Conservation (phyloP, 92 coral and sea anemone genomes). For the Palythoa heliodiscus region DNA sequence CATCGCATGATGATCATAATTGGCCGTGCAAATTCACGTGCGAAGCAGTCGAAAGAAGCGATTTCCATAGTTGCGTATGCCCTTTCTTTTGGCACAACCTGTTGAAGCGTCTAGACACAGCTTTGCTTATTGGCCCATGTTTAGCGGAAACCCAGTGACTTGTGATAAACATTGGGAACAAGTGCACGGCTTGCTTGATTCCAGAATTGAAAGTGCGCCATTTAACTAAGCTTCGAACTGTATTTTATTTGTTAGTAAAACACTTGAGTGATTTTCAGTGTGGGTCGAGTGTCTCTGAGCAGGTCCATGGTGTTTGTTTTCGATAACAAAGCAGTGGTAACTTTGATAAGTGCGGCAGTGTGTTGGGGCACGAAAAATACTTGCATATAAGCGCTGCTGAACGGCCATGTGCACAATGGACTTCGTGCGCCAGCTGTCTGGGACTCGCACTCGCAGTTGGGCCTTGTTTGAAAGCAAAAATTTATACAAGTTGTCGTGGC, state of each 20-base stretch:
- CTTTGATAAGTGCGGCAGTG: constrained; percentile 3
- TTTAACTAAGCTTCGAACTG: background rate
- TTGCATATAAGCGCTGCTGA: background rate
- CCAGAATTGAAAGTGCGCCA: background rate
- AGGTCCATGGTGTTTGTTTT: constrained; percentile 10
- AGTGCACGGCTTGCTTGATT: background rate
- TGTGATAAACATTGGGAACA: background rate
- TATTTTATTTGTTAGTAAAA: background rate
- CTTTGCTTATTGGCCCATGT: background rate
- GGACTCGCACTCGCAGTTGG: background rate
- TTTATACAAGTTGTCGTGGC: background rate
- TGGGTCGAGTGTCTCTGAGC: constrained; percentile 7
- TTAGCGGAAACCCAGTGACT: constrained; percentile 5
- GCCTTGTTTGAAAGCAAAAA: background rate
- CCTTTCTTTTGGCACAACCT: background rate
- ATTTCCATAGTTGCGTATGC: background rate
- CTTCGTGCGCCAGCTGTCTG: background rate
- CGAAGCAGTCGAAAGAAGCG: background rate
- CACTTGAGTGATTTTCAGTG: background rate
- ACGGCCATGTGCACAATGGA: too few relatives aligned
- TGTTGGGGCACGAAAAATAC: background rate
- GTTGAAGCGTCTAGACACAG: constrained; percentile 28
- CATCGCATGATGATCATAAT: background rate
- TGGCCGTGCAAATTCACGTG: background rate
- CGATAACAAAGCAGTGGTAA: background rate